Percentiles rank a stretch among this genome's conserved stretches.
These are phyloP conservation scores for Spodoptera frugiperda DNA, from an alignment of 1,140 invertebrate genomes.

Conservation along the genomic window DNA sequence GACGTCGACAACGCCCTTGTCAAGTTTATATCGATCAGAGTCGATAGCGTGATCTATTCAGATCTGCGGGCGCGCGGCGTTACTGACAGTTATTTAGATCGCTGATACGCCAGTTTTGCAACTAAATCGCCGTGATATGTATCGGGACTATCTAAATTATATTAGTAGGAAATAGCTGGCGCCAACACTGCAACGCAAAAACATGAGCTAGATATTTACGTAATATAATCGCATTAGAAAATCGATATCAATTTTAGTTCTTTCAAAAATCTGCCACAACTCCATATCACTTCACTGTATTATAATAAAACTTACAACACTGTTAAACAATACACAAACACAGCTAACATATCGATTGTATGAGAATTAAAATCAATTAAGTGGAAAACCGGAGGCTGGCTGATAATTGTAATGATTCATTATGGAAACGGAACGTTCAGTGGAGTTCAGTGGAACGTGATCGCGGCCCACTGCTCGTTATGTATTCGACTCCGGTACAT, in stretches of 20 bases:
- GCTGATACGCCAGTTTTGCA: slow-evolving; percentile 40
- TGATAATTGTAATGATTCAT: slow-evolving; percentile 67
- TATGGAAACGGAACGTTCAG: slow-evolving; percentile 74
- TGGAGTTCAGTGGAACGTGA: slow-evolving; percentile 51
- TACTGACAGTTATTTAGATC: slow-evolving; percentile 45
- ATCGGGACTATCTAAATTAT: slow-evolving; percentile 33
- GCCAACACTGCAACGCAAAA: slow-evolving; percentile 5
- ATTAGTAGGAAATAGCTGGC: slow-evolving; percentile 9
- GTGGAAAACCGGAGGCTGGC: slow-evolving; percentile 59
- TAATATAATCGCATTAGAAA: too few species aligned
- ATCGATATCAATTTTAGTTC: too few species aligned
- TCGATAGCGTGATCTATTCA: slow-evolving; percentile 26
- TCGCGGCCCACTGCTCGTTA: slow-evolving; percentile 49
- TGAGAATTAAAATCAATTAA: slow-evolving; percentile 65
- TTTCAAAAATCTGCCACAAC: too few species aligned
- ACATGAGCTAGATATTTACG: neutral
- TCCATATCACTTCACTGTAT: too few species aligned
- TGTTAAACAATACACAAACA: neutral
- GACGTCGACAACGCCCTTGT: slow-evolving; percentile 81
- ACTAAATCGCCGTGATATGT: slow-evolving; percentile 33
- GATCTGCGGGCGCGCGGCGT: neutral
- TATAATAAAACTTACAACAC: neutral
- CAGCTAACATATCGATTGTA: slow-evolving; percentile 43
- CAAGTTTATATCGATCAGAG: slow-evolving; percentile 53
- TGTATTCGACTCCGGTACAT: neutral